Base-by-base conservation (phyloP, 2,113 vertebrate genomes). In the Catharus minimus region DNA sequence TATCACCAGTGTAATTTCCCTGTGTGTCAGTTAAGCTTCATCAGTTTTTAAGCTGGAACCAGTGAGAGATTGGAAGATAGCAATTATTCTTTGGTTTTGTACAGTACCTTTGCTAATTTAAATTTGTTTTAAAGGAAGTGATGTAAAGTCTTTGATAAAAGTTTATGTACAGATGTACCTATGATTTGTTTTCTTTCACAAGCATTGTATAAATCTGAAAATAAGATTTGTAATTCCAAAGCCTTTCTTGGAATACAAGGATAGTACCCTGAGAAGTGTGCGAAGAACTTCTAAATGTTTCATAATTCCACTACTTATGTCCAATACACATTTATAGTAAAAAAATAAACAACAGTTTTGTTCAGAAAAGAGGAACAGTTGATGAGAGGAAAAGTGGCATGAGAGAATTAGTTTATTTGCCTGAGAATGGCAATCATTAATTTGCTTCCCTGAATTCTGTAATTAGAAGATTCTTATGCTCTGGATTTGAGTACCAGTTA, bases 1-100 rank as follows among this genome's bases (percentile, higher is more conserved):
- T 93, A 90, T 93, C 69, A 92, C 83, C 69, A 55, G 53, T 76
- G 55, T 89, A 75, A 84, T 88, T 94, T 90, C 57, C 50, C 58
- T 87, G 19, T 82, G 50, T 86, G 47, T 76, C 11, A 17, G 66
- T 86, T 75, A 95, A 72, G 73, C 80, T 82, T 93, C 90, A 55
- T 86, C 33, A 46, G 21, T 56, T 93, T 83, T 94, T 82, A 69
- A 81, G 22, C 69, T 91, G 61, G 28, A 88, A 28, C 20, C 38
- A 65, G 15, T 49, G 58, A 90, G 53, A 81, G 26, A 49, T 18
- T 74, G 52, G 15, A 88, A 80, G 38, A 76, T 15, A 76, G n/a
- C 28, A 91, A 36, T 82, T 82, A 79, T 60, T 82, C 26, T 72
- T 58, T 62, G 10, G 52, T 58, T 96, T 66, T 89, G 28, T 55